These are phyloP conservation scores for Carassius auratus DNA, from an alignment of 2,113 vertebrate genomes.

Conservation along the genomic window DNA sequence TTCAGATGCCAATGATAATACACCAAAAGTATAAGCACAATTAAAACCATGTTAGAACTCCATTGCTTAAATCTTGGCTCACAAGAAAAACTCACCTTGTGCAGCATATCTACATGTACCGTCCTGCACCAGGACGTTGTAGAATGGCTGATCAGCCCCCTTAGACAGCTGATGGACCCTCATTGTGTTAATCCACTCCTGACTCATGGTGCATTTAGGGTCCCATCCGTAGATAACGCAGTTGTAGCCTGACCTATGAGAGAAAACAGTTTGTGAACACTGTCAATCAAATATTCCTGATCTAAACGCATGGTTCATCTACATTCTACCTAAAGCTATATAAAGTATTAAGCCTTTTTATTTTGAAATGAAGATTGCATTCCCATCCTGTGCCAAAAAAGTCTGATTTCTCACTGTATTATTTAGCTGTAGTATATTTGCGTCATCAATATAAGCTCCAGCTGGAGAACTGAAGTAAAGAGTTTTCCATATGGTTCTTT, in stretches of 20 bases:
- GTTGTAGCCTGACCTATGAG: constrained; percentile 87
- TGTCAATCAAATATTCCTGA: too few species aligned
- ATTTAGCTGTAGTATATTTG: too few species aligned
- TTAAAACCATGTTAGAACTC: neutral
- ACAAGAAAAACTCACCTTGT: constrained; percentile 78
- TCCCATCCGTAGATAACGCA: constrained; percentile 98
- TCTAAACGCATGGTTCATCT: neutral
- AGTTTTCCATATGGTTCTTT: too few species aligned
- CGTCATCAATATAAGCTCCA: too few species aligned
- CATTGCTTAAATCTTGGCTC: too few species aligned
- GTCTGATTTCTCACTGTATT: too few species aligned
- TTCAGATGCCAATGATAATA: neutral
- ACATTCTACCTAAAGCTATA: too few species aligned
- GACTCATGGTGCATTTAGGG: constrained; percentile 95
- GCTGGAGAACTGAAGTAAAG: too few species aligned
- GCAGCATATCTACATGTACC: constrained; percentile 93
- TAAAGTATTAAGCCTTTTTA: too few species aligned
- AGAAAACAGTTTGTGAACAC: neutral
- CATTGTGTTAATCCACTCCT: constrained; percentile 97
- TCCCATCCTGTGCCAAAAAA: too few species aligned
- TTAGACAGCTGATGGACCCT: constrained; percentile 90
- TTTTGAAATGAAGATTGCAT: too few species aligned
- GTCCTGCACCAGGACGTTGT: constrained; percentile 94
- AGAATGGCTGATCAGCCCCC: constrained; percentile 93
- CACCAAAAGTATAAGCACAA: neutral